These are phyloP conservation scores for Drosophila mercatorum DNA, from an alignment of 2,888 invertebrate species.

Conservation along the genomic window DNA sequence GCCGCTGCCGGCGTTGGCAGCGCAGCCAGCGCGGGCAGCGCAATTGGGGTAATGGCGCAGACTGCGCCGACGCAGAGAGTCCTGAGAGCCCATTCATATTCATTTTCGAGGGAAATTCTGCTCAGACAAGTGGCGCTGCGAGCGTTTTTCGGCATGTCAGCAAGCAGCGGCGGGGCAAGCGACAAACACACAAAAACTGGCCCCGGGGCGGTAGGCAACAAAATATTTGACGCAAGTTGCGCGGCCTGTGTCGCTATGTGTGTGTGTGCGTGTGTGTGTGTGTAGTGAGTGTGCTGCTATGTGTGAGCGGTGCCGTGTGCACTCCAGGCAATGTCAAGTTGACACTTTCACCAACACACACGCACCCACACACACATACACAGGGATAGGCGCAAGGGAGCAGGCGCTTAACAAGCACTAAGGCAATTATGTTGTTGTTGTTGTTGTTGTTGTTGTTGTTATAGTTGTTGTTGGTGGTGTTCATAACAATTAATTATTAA, in stretches of 20 bases:
- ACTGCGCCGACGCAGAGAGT: slow-evolving; percentile 35
- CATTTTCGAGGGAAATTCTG: slow-evolving; percentile 58
- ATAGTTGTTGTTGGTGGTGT: background rate
- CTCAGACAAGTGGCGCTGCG: slow-evolving; percentile 67
- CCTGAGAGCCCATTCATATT: slow-evolving; percentile 11
- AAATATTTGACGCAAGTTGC: slow-evolving; percentile 76
- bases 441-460: slow-evolving; percentile 13
- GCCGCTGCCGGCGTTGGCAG: slow-evolving; percentile 17
- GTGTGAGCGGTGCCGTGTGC: slow-evolving; percentile 76
- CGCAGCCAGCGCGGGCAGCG: slow-evolving; percentile 43
- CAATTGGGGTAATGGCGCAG: slow-evolving; percentile 42
- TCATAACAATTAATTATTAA: slow-evolving; percentile 31
- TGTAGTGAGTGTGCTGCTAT: slow-evolving; percentile 43
- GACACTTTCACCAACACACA: slow-evolving; percentile 77
- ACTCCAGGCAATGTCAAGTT: slow-evolving; percentile 83
- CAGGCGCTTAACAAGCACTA: slow-evolving; percentile 22
- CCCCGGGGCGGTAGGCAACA: slow-evolving; percentile 69
- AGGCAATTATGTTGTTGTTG: slow-evolving; percentile 40
- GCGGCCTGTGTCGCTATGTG: slow-evolving; percentile 15
- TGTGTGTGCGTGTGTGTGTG: slow-evolving; percentile 34
- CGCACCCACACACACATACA: slow-evolving; percentile 21
- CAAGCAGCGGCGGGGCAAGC: slow-evolving; percentile 34
- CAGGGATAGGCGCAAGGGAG: slow-evolving; percentile 14
- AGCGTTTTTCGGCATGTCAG: slow-evolving; percentile 65
- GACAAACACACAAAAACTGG: slow-evolving; percentile 49